Evolutionary conservation across 2,113 vertebrate species (phyloP).

Genomic region (Ochotona princeps): DNA sequence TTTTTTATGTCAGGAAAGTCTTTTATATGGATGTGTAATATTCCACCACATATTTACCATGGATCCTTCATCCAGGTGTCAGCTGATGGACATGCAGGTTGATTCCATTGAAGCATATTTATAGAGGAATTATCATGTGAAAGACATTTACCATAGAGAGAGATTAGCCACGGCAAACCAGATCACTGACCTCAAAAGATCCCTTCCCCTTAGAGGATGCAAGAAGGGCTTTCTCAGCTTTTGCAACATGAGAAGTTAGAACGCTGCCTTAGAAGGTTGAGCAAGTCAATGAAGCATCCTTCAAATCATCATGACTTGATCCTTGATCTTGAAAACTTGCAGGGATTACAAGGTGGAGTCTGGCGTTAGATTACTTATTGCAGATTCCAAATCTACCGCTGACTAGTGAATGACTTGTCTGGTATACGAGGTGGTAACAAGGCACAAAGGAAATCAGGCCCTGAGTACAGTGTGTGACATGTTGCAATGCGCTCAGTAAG

Average conservation of each 20-base stretch:
- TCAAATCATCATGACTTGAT: background rate
- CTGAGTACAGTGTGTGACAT: background rate
- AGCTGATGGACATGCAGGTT: too few species aligned
- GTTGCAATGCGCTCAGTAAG: background rate
- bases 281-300: background rate
- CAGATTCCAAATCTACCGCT: conserved; percentile 1
- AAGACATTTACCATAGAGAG: conserved; percentile 1
- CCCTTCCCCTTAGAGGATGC: background rate
- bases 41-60: too few species aligned
- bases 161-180: conserved; percentile 2
- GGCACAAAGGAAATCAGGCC: background rate
- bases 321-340: conserved; percentile 17
- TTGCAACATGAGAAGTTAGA: conserved; percentile 33
- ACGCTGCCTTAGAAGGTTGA: background rate
- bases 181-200: background rate
- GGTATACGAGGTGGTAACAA: background rate
- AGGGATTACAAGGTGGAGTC: background rate
- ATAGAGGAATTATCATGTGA: background rate
- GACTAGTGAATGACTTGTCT: background rate
- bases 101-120: background rate
- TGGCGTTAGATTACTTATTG: background rate
- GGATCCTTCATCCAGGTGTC: too few species aligned
- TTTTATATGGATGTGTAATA: too few species aligned
- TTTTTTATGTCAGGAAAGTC: too few species aligned
- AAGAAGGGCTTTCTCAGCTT: background rate